phyloP scores from a whole-genome alignment of 2,888 invertebrate genomes.

The Lottia gigantea region DNA sequence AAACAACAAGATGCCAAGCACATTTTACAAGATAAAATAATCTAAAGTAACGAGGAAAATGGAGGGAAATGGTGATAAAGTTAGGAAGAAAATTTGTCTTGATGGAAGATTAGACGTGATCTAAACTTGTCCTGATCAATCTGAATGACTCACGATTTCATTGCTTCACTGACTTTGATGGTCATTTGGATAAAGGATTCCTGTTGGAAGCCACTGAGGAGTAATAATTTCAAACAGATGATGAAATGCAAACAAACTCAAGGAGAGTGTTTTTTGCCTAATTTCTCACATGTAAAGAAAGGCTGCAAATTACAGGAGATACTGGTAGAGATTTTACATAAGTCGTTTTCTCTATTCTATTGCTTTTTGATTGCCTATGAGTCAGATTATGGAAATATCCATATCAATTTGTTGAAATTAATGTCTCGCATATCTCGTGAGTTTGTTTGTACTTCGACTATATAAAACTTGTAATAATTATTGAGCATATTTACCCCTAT shows the following conservation, averaged over 20 bases:
- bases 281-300: too few species aligned
- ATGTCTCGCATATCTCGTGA: too few species aligned
- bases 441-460: too few species aligned
- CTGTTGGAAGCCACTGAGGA: not conserved
- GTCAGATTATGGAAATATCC: too few species aligned
- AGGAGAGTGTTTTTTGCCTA: not conserved
- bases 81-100: not conserved
- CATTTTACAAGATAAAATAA: conserved; percentile 6
- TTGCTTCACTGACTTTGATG: conserved; percentile 2
- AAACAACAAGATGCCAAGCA: conserved; percentile 4
- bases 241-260: conserved; percentile 2
- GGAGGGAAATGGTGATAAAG: not conserved
- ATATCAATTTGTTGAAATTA: too few species aligned
- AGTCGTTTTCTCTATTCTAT: too few species aligned
- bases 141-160: not conserved
- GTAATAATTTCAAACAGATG: not conserved
- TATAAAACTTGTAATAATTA: too few species aligned
- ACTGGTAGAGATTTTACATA: too few species aligned
- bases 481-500: too few species aligned
- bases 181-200: not conserved
- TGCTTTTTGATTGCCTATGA: too few species aligned
- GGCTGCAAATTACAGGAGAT: too few species aligned
- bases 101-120: not conserved
- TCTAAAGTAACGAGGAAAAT: not conserved
- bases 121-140: not conserved